Percentiles rank a stretch among this genome's conserved stretches.
These are phyloP conservation scores for Andrena bicolor DNA, from an alignment of 2,888 invertebrate genomes.

Conservation along the genomic window DNA sequence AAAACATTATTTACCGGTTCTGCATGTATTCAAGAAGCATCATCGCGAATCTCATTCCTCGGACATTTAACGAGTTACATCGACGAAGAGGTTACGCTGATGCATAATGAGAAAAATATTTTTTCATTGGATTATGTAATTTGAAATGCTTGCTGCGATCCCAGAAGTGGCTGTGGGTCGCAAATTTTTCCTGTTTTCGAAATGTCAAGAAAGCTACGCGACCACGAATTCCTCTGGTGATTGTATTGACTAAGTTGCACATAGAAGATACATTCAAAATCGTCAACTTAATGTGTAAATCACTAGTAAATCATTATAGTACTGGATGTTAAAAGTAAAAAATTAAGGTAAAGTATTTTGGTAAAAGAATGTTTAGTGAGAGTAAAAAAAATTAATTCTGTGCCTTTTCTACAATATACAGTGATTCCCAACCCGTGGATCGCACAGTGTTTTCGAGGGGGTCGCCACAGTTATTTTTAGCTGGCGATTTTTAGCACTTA, in stretches of 20 bases:
- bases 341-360: too few species aligned
- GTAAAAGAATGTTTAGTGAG: too few species aligned
- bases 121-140: constrained; percentile 26
- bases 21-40: neutral
- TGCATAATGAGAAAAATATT: neutral
- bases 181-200: neutral
- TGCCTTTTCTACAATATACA: too few species aligned
- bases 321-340: too few species aligned
- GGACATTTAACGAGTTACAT: neutral
- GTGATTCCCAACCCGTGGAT: too few species aligned
- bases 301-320: neutral
- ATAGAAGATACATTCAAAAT: neutral
- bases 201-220: constrained; percentile 25
- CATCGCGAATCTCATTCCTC: neutral
- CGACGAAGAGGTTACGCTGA: constrained; percentile 1
- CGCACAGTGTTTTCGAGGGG: too few species aligned
- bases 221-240: neutral
- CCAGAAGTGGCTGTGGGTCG: neutral
- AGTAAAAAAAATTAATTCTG: too few species aligned
- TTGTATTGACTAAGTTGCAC: neutral
- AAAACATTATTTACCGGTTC: constrained; percentile 33
- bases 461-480: too few species aligned
- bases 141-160: neutral
- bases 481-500: too few species aligned
- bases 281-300: neutral